Evolutionary conservation across 2,113 vertebrate genomes (phyloP), one percentile per base, ranked within the genome.

Genomic region (Accipiter cooperii): DNA sequence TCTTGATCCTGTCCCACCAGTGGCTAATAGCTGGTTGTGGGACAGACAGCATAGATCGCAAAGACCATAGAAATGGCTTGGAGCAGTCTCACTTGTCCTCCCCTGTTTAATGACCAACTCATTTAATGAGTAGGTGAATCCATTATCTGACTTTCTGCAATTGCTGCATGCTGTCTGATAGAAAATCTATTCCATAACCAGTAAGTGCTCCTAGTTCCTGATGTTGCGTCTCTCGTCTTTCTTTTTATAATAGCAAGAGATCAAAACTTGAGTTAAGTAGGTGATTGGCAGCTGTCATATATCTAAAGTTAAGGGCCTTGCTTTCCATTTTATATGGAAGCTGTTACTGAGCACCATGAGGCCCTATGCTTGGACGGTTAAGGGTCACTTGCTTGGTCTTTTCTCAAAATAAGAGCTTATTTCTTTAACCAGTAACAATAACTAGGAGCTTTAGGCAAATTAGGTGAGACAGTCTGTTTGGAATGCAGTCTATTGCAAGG

Each of bases 41-140:
- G 33, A 51, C 51, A 78, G 31, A 24, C 28, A 58, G 9, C 12
- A 4, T 16, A 19, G 40, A 52, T 80, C 69, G 57, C 58, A 38
- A 57, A 74, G 40, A 15, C 36, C 3, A 7, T 29, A 46, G 34
- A 8, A 16, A 17, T 0, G 3, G 13, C 0, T 0, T 49, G 44
- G 22, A 54, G 36, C 34, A 36, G 51, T 47, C 40, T 69, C 49
- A 21, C 22, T 82, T 79, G 34, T 84, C 12, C 38, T 93, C 13
- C 33, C 2, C 17, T 17, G 0, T 79, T 74, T 71, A 28, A 28
- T 19, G 47, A 44, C 11, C 31, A 33, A 28, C 38, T 92, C 3
- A 0, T 49, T 83, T 18, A 52, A 44, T 47, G 66, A 70, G 8
- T n/a, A 49, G 49, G 25, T 69, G 58, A 85, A 83, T 54, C 61